Evolutionary conservation across 2,797 vertebrate species (phyloP), one percentile per base, ranked within the genome.

Genomic region (Chaenodraco wilsoni): DNA sequence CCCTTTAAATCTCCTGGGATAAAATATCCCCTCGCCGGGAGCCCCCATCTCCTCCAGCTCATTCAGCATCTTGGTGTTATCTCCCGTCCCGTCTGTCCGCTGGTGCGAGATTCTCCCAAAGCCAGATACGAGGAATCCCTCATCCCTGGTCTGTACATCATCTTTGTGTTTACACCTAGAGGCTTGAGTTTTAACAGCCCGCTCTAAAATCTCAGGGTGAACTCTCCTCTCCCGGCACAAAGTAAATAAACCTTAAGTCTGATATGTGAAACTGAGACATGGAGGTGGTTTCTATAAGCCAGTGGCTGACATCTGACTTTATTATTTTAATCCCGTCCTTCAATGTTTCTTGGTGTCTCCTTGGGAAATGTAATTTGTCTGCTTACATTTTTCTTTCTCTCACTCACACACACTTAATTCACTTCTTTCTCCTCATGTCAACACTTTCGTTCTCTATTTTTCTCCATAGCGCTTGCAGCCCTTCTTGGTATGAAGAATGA

Each of bases 91-190:
- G n/a, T 84, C 84, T 76, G 69, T 79, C 58, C 51, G 3, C 33
- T 16, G 51, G 69, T 72, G 65, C 69, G 52, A 74, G 55, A 59
- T 63, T 80, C 58, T 49, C 61, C 66, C 64, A 49, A 74, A 76
- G 66, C 68, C 79, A 87, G 84, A 85, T 72, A 79, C 12, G 12
- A 84, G 64, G 52, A 79, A 74, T 83, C 72, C 72, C 74, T 79
- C 67, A 71, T 77, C 40, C 49, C 58, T 48, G 78, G 31, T 79
- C 77, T 73, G 59, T 55, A 68, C 59, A 79, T 83, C 60, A 66
- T 88, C 74, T 48, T 59, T 66, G 19, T 78, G 60, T 84, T 82
- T 81, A 77, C 49, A 82, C 21, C 16, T n/a, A 0, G 9, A 75
- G 52, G 50, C 8, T 69, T 76, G 27, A 9, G 57, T 23, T 69